Evolutionary conservation across 2,888 invertebrate species (phyloP).

Genomic region (Anarsia innoxiella): DNA sequence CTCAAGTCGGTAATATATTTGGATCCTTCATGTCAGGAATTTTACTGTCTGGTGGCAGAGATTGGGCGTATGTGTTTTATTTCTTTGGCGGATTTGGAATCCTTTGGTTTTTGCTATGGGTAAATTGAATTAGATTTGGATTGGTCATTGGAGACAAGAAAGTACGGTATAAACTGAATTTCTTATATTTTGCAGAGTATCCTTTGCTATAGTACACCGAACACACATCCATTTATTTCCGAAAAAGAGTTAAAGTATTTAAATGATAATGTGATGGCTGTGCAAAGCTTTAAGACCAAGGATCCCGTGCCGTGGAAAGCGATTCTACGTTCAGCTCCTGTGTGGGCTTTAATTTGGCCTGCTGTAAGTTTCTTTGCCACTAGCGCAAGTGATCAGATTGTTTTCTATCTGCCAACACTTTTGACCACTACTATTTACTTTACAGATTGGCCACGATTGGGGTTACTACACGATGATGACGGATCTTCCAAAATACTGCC

Average conservation of each 20-base stretch:
- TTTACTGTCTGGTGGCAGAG: constrained; percentile 56
- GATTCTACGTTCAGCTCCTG: constrained; percentile 78
- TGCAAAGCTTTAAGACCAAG: constrained; percentile 47
- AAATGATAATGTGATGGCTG: constrained; percentile 71
- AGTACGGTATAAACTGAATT: constrained; percentile 2
- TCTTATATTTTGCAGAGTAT: constrained; percentile 44
- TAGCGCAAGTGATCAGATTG: not conserved
- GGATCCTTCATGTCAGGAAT: constrained; percentile 70
- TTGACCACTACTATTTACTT: not conserved
- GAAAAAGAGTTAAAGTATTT: constrained; percentile 68
- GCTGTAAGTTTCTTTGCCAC: constrained; percentile 60
- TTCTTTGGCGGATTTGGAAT: too few species aligned
- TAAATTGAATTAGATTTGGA: too few species aligned
- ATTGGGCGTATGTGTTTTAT: constrained; percentile 77
- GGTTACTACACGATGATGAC: constrained; percentile 82
- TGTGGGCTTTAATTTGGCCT: constrained; percentile 83
- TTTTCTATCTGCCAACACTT: not conserved
- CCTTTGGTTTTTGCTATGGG: too few species aligned
- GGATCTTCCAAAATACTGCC: constrained; percentile 80
- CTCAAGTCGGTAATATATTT: constrained; percentile 72
- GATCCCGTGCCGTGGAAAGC: constrained; percentile 82
- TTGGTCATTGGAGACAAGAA: too few species aligned
- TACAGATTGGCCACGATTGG: constrained; percentile 74
- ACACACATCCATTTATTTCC: constrained; percentile 70
- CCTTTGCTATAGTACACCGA: constrained; percentile 68